Base-by-base conservation (phyloP, 2,888 invertebrate genomes). In the Tribolium freemani region DNA sequence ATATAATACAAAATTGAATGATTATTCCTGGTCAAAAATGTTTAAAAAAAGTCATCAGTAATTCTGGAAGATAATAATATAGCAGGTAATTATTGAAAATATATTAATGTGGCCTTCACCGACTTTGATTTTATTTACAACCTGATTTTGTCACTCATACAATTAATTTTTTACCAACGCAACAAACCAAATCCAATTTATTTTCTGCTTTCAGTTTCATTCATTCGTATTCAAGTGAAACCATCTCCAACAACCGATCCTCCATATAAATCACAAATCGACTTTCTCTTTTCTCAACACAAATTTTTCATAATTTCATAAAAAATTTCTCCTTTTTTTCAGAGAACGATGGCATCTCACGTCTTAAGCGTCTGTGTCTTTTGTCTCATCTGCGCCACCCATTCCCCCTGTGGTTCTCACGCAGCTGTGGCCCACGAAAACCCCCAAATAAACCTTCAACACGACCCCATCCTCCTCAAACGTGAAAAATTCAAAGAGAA, bases 331-430 rank as follows among this genome's bases (percentile, higher is more conserved):
- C 50, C 16, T 16, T 31, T 63, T 53, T 63, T 63, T 44, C 57
- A 60, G 58, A 26, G 31, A 20, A 60, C 56, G 13, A 87, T 87
- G 91, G 90, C 90, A 76, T 89, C 91, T 79, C 91, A 91, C 82
- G 88, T 95, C 70, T 91, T 94, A 79, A 92, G 93, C 9, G 94
- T 94, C n/a, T 94, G 94, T 83, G 92, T 95, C 86, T 93, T 95
- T 80, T 95, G 95, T 82, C 89, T 95, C 56, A 87, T 95, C 0
- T 94, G 94, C 82, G 93, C 94, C 1, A 91, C 94, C 8, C 94
- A 94, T 81, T 87, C 90, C 44, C 92, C 92, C 0, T 94, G 95
- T 83, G 92, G 91, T 54, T 93, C 94, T 1, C 94, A 94, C 81
- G 88, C 90, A 11, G 81, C 80, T 45, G 78, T 83, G 5, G 79